Conservation (phyloP, 1,140 invertebrate species). For the Kradibia gibbosae region DNA sequence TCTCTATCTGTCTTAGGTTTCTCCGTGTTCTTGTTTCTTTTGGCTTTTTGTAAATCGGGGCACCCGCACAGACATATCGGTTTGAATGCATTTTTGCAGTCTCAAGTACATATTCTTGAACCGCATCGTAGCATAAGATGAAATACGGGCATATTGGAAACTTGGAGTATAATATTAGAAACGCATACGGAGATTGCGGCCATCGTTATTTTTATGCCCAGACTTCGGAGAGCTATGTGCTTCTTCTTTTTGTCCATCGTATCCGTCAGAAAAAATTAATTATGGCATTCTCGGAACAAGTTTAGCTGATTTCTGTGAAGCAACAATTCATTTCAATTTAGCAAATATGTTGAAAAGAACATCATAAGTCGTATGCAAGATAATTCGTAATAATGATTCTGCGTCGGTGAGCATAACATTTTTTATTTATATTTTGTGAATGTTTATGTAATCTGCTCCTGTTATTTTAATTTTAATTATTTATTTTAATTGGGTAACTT, state of each 20-base stretch:
- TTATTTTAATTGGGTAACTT: background rate
- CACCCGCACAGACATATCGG: slow-evolving; percentile 50
- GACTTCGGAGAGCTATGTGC: background rate
- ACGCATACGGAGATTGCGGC: background rate
- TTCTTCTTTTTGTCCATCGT: background rate
- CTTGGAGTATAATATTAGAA: background rate
- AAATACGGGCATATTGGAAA: slow-evolving; percentile 38
- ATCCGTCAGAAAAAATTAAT: background rate
- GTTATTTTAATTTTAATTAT: background rate
- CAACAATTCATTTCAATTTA: background rate
- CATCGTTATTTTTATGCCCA: background rate
- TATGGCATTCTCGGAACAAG: background rate
- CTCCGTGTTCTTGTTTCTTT: background rate
- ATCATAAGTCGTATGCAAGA: background rate
- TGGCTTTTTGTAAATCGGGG: slow-evolving; percentile 38
- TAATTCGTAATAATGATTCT: background rate
- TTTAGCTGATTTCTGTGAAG: background rate
- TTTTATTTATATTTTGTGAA: background rate
- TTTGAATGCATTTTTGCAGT: slow-evolving; percentile 40
- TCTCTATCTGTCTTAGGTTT: background rate
- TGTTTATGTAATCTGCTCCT: too few species aligned
- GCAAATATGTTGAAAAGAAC: background rate
- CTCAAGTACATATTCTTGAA: slow-evolving; percentile 32
- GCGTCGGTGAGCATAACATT: background rate
- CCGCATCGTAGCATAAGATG: slow-evolving; percentile 23